phyloP scores from a whole-genome alignment of 1,140 invertebrate species.

The Papilio dardanus region DNA sequence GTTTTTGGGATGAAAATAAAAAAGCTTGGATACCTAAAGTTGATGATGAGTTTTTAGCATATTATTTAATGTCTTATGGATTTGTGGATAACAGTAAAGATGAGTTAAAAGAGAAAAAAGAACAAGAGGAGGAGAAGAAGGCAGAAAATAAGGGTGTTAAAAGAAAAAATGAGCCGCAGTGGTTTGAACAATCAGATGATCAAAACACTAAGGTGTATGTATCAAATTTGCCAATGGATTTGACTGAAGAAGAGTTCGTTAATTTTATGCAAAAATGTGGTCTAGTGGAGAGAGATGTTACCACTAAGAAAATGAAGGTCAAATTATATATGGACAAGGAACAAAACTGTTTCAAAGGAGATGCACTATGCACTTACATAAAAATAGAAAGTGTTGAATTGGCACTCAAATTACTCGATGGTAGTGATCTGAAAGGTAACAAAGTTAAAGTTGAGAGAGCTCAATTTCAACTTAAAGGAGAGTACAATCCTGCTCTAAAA shows the following conservation, averaged over 20 bases:
- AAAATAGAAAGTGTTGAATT: conserved; percentile 98
- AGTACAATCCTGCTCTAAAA: conserved; percentile 96
- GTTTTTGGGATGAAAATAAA: conserved; percentile 95
- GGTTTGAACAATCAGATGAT: conserved; percentile 97
- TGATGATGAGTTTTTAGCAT: conserved; percentile 97
- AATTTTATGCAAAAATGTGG: conserved; percentile 98
- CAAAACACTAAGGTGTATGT: conserved; percentile 99
- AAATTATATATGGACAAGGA: conserved; percentile 96
- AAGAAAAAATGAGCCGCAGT: conserved; percentile 84
- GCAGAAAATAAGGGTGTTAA: conserved; percentile 60
- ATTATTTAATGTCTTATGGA: conserved; percentile 98
- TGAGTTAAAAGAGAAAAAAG: conserved; percentile 54
- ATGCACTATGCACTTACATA: conserved; percentile 98
- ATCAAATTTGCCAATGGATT: conserved; percentile 93
- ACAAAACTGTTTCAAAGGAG: conserved; percentile 95
- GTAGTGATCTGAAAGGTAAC: conserved; percentile 90
- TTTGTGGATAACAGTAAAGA: conserved; percentile 85
- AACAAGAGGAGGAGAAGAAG: conserved; percentile 62
- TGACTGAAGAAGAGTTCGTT: conserved; percentile 94
- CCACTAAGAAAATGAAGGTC: conserved; percentile 93
- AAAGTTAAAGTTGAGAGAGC: conserved; percentile 95
- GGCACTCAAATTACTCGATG: conserved; percentile 96
- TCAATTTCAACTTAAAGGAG: conserved; percentile 97
- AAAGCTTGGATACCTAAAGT: conserved; percentile 98
- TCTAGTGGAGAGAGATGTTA: conserved; percentile 94